Evolutionary conservation across 2,888 invertebrate genomes (phyloP).

Genomic region (Mythimna vitellina): DNA sequence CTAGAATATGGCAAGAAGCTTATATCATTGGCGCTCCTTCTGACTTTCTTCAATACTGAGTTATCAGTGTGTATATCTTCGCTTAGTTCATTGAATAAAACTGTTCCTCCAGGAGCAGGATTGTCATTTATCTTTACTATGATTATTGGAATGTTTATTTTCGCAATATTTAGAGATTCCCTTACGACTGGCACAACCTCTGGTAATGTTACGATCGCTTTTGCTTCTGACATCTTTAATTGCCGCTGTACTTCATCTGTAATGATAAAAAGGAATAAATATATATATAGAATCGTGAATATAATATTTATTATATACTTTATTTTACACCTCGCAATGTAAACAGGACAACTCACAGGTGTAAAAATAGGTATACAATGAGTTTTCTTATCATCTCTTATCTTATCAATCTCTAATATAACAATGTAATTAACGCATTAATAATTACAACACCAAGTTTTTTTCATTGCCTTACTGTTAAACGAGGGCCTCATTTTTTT

Average conservation of each 20-base stretch:
- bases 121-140: slow-evolving; percentile 83
- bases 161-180: slow-evolving; percentile 86
- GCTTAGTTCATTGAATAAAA: slow-evolving; percentile 92
- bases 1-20: slow-evolving; percentile 95
- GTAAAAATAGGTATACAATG: no score
- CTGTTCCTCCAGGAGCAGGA: slow-evolving; percentile 83
- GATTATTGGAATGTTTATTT: slow-evolving; percentile 90
- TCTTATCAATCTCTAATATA: neutral
- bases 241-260: slow-evolving; percentile 94
- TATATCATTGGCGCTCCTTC: slow-evolving; percentile 89
- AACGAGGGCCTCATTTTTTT: no score
- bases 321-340: slow-evolving; percentile 69
- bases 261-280: slow-evolving; percentile 13
- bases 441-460: neutral
- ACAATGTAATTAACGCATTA: neutral
- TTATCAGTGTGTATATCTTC: slow-evolving; percentile 90
- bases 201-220: slow-evolving; percentile 91
- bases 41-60: slow-evolving; percentile 86
- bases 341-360: slow-evolving; percentile 1
- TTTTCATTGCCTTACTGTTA: no score
- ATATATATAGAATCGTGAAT: no score
- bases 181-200: slow-evolving; percentile 85
- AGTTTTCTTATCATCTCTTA: no score
- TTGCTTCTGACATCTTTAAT: slow-evolving; percentile 91
- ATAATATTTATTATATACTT: no score